A percentile compares a stretch with the other conserved stretches of the same genome.
These are phyloP conservation scores for Scortum barcoo DNA, from an alignment of 2,113 vertebrate genomes.

Conservation along the genomic window DNA sequence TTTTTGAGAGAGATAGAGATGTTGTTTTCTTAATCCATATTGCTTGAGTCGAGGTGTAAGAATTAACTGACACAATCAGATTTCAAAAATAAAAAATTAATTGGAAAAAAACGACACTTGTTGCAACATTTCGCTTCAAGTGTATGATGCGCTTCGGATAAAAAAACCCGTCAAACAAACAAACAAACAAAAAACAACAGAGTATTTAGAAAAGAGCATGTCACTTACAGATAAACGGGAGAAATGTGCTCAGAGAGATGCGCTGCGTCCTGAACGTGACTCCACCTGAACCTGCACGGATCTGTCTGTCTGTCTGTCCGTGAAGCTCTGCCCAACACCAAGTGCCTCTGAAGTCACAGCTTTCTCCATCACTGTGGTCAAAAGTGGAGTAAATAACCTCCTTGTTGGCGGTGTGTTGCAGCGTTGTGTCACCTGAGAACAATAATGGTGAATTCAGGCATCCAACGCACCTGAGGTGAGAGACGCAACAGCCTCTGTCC, in stretches of 20 bases:
- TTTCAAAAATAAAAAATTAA: not conserved
- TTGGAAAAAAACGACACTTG: too few species aligned
- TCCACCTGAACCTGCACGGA: not conserved
- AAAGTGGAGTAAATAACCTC: not conserved
- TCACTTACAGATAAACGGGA: slow-evolving; percentile 19
- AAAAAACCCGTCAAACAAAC: not conserved
- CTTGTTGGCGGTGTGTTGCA: not conserved
- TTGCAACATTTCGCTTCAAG: not conserved
- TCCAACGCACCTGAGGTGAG: too few species aligned
- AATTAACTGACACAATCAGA: too few species aligned
- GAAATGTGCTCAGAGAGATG: not conserved
- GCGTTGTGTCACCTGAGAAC: too few species aligned
- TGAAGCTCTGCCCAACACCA: not conserved
- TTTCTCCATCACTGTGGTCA: not conserved
- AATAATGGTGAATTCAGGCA: too few species aligned
- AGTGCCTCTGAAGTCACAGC: not conserved
- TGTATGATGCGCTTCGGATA: not conserved
- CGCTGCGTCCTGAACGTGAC: not conserved
- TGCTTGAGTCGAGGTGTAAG: not conserved
- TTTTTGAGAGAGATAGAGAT: too few species aligned
- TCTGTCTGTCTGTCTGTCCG: not conserved
- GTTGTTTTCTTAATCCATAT: not conserved
- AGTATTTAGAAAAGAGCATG: too few species aligned
- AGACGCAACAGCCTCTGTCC: not conserved
- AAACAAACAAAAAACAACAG: not conserved